Conservation (phyloP, 2,113 vertebrate genomes). For the Etheostoma spectabile region DNA sequence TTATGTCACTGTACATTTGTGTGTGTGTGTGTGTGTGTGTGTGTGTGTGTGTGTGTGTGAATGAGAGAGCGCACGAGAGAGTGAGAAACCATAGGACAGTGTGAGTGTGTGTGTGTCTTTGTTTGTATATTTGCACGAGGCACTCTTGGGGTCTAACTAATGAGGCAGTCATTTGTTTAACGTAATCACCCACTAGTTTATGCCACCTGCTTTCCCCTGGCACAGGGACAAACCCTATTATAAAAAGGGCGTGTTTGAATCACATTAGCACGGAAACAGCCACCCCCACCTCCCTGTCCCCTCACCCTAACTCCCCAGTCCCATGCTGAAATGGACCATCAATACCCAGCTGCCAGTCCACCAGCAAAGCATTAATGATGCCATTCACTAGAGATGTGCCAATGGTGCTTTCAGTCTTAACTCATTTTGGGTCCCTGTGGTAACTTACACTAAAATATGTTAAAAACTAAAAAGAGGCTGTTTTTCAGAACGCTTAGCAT, state of each 20-base stretch:
- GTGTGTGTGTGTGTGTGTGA: not conserved
- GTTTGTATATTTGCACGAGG: slow-evolving; percentile 54
- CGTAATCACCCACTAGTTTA: slow-evolving; percentile 75
- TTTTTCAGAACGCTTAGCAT: slow-evolving; percentile 35
- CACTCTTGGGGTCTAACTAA: slow-evolving; percentile 69
- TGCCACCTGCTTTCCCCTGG: slow-evolving; percentile 70
- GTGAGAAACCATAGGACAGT: slow-evolving; percentile 27
- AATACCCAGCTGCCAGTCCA: slow-evolving; percentile 47
- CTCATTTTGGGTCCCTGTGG: slow-evolving; percentile 21
- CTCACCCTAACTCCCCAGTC: slow-evolving; percentile 34
- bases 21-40: slow-evolving; percentile 3
- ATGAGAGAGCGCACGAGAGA: not conserved
- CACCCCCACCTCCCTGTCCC: slow-evolving; percentile 13
- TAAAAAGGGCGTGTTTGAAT: slow-evolving; percentile 69
- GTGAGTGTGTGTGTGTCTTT: slow-evolving; percentile 37
- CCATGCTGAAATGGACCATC: slow-evolving; percentile 52
- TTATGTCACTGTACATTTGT: slow-evolving; percentile 60
- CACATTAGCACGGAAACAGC: slow-evolving; percentile 47
- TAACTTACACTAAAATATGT: slow-evolving; percentile 46
- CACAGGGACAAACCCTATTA: slow-evolving; percentile 54
- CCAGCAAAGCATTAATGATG: slow-evolving; percentile 62
- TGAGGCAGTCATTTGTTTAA: slow-evolving; percentile 78
- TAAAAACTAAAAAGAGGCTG: slow-evolving; percentile 22
- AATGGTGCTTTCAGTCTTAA: slow-evolving; percentile 9
- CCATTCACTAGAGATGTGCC: slow-evolving; percentile 43